These are phyloP conservation scores for Cyrtodaria siliqua DNA, from an alignment of 2,888 invertebrate species.

Conservation along the genomic window DNA sequence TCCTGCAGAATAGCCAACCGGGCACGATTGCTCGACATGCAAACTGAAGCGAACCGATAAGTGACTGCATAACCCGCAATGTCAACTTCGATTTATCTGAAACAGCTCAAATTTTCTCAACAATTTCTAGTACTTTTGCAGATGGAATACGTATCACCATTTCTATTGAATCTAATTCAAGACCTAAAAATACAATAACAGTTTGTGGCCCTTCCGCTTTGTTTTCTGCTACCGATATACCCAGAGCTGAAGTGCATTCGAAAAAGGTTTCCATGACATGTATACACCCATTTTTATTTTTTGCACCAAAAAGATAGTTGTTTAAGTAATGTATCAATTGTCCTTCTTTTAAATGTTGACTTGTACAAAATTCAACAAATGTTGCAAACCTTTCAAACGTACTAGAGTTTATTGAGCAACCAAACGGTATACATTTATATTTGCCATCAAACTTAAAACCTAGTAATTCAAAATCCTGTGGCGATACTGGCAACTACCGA, in stretches of 20 bases:
- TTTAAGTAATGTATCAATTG: too few species aligned
- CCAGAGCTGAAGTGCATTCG: background rate
- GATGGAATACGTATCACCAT: conserved; percentile 36
- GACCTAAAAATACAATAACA: too few species aligned
- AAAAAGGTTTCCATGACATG: conserved; percentile 2
- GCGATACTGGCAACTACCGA: too few species aligned
- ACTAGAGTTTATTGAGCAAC: conserved; percentile 30
- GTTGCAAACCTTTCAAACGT: conserved; percentile 27
- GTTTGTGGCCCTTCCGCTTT: conserved; percentile 23
- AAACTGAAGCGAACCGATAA: conserved; percentile 35
- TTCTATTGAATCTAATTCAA: too few species aligned
- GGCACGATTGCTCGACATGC: conserved; percentile 41
- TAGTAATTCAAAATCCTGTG: too few species aligned
- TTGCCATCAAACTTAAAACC: too few species aligned
- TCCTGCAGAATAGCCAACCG: conserved; percentile 36
- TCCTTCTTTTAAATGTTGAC: too few species aligned
- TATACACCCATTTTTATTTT: too few species aligned
- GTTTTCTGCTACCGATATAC: conserved; percentile 24
- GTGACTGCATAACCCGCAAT: conserved; percentile 29
- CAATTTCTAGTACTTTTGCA: conserved; percentile 22
- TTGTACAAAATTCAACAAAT: too few species aligned
- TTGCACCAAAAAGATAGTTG: too few species aligned
- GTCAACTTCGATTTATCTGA: too few species aligned
- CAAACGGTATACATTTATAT: conserved; percentile 44
- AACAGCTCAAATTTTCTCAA: background rate